Conservation (phyloP, 2,888 invertebrate species). For the Drosophila yooni region DNA sequence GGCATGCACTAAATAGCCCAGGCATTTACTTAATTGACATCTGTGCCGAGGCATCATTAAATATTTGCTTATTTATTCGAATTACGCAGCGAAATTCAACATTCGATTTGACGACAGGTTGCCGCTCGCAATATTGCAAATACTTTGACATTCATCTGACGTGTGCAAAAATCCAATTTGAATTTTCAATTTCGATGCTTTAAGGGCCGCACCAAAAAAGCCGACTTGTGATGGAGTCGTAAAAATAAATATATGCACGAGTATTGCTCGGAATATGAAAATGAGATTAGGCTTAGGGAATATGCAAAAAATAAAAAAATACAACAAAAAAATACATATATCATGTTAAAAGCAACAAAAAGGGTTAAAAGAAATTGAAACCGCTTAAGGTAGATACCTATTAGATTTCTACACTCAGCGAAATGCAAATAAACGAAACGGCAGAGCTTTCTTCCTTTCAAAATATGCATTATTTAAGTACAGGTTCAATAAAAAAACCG, state of each 20-base stretch:
- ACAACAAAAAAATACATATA: neutral
- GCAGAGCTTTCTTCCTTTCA: rapidly evolving
- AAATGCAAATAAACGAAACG: neutral
- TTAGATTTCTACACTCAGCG: neutral
- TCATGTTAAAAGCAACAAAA: neutral
- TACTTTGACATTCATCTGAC: conserved; percentile 56
- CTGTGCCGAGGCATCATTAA: conserved; percentile 48
- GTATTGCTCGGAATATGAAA: conserved; percentile 26
- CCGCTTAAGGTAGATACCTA: neutral
- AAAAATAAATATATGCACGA: conserved; percentile 31
- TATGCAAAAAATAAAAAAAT: neutral
- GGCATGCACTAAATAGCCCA: conserved; percentile 62
- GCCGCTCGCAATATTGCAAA: conserved; percentile 34
- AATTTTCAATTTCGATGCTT: conserved; percentile 48
- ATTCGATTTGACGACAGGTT: conserved; percentile 46
- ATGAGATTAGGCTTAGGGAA: conserved; percentile 10
- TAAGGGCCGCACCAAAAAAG: conserved; percentile 19
- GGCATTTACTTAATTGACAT: conserved; percentile 75
- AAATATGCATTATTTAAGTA: neutral
- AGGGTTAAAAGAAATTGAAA: neutral
- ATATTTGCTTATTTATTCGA: conserved; percentile 56
- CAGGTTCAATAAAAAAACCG: neutral
- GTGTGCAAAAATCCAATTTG: conserved; percentile 50
- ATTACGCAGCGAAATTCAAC: neutral
- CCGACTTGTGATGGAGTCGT: conserved; percentile 31